Evolutionary conservation across 2,797 vertebrate species (phyloP), one percentile per base, ranked within the genome.

Genomic region (Scolopax rusticola): DNA sequence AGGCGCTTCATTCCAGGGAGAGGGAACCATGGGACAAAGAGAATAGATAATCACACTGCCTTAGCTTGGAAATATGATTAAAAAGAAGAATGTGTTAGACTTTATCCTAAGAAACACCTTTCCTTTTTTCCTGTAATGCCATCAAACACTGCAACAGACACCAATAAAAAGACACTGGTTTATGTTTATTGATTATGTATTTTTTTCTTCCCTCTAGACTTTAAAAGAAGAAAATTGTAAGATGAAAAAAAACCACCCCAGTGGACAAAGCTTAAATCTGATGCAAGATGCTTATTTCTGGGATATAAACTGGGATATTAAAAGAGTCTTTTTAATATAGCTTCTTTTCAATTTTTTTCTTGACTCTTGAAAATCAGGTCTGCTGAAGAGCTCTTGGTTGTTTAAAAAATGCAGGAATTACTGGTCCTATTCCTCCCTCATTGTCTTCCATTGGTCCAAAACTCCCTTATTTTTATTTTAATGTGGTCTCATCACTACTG

Each of bases 221-320:
- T 90, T 36, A 71, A 80, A 94, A 91, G 27, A 32, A 19, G 4
- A 27, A 94, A 94, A 92, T 59, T 68, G 11, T 75, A 74, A 83
- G 59, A 51, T 69, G 30, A 5, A 33, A 61, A 76, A 60, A 51
- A 32, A 4, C 6, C 4, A 67, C 6, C 9, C 2, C 28, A 60
- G 40, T 50, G 68, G 60, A 74, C 73, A 74, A 48, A 64, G 14
- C 30, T 90, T 70, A 87, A 89, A 93, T 84, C 54, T 82, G 20
- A 87, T 93, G 84, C 70, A 36, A 87, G 57, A 61, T 81, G 17
- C 27, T 84, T 90, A 68, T 92, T 95, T 92, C 28, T 82, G 69
- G 7, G 28, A 68, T 84, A 78, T 87, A 86, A 88, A 89, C 27
- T 57, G 41, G 3, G 36, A 36, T 36, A 36, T 36, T 36, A 36